These are phyloP conservation scores for Leuciscus idus DNA, from an alignment of 2,113 vertebrate species.

Conservation along the genomic window DNA sequence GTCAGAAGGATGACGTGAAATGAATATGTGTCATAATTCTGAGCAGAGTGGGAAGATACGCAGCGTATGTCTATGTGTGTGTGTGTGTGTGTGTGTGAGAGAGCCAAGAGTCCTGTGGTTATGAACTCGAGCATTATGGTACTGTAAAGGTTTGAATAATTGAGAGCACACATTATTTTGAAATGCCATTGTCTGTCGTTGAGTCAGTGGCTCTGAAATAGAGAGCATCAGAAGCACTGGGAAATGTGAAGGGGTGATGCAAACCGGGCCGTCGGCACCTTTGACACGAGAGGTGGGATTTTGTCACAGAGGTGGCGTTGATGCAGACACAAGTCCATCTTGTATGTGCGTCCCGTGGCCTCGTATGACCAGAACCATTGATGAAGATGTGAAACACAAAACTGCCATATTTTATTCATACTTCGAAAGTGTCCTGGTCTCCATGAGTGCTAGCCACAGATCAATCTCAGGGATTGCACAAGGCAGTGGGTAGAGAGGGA, in stretches of 20 bases:
- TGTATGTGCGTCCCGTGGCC: slow-evolving; percentile 31
- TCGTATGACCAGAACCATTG: slow-evolving; percentile 52
- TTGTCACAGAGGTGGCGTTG: slow-evolving; percentile 38
- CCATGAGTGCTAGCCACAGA: slow-evolving; percentile 70
- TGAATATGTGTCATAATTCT: slow-evolving; percentile 79
- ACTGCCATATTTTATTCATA: slow-evolving; percentile 79
- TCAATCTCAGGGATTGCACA: slow-evolving; percentile 75
- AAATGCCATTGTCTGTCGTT: slow-evolving; percentile 73
- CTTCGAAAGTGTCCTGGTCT: slow-evolving; percentile 71
- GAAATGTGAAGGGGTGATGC: slow-evolving; percentile 70
- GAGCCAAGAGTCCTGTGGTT: slow-evolving; percentile 55
- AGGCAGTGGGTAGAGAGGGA: slow-evolving; percentile 72
- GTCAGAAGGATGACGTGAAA: slow-evolving; percentile 79
- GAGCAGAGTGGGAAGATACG: slow-evolving; percentile 74
- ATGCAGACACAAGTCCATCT: slow-evolving; percentile 38
- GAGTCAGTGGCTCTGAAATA: slow-evolving; percentile 73
- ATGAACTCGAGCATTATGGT: slow-evolving; percentile 69
- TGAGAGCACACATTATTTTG: slow-evolving; percentile 75
- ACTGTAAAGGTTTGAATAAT: slow-evolving; percentile 73
- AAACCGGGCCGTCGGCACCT: slow-evolving; percentile 13
- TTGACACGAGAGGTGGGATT: slow-evolving; percentile 45
- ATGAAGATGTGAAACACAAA: slow-evolving; percentile 67
- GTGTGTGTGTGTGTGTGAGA: slow-evolving; percentile 18
- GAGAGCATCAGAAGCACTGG: slow-evolving; percentile 70
- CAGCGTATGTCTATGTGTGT: slow-evolving; percentile 60